Evolutionary conservation across 2,888 invertebrate species (phyloP).

Genomic region (Mesochorus sp.): DNA sequence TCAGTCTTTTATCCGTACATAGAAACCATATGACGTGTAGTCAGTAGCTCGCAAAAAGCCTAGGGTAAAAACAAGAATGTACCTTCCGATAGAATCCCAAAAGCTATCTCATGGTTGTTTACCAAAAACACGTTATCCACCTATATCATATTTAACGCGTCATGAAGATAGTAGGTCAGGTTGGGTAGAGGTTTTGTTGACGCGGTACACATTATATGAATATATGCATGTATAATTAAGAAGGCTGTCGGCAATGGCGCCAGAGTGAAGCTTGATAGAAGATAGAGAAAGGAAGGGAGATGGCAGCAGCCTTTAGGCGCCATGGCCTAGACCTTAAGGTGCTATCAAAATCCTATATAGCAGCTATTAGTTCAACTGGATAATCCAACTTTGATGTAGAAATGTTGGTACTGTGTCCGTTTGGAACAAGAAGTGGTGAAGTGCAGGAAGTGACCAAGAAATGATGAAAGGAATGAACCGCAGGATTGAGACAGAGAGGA

Average conservation of each 20-base stretch:
- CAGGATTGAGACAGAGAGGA: constrained; percentile 1
- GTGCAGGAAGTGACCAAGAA: neutral
- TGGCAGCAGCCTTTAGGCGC: neutral
- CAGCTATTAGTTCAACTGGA: neutral
- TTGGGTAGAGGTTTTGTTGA: neutral
- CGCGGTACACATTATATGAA: neutral
- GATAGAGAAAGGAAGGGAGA: neutral
- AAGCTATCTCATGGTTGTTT: constrained; percentile 10
- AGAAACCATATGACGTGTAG: neutral
- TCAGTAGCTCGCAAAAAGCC: too few species aligned
- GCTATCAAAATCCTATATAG: constrained; percentile 13
- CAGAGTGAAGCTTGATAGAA: neutral
- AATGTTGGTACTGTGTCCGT: constrained; percentile 46
- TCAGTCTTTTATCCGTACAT: neutral
- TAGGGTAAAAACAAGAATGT: constrained; percentile 26
- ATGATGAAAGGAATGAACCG: constrained; percentile 23
- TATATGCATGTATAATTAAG: neutral
- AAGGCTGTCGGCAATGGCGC: neutral
- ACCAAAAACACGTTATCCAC: constrained; percentile 15
- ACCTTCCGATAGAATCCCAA: neutral
- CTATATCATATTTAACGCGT: constrained; percentile 24
- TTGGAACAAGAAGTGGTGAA: neutral
- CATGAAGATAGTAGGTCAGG: constrained; percentile 42
- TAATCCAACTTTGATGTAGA: constrained; percentile 49
- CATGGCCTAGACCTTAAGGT: constrained; percentile 18